These are phyloP conservation scores for Arizona elegans DNA, from an alignment of 2,113 vertebrate genomes.

Conservation along the genomic window DNA sequence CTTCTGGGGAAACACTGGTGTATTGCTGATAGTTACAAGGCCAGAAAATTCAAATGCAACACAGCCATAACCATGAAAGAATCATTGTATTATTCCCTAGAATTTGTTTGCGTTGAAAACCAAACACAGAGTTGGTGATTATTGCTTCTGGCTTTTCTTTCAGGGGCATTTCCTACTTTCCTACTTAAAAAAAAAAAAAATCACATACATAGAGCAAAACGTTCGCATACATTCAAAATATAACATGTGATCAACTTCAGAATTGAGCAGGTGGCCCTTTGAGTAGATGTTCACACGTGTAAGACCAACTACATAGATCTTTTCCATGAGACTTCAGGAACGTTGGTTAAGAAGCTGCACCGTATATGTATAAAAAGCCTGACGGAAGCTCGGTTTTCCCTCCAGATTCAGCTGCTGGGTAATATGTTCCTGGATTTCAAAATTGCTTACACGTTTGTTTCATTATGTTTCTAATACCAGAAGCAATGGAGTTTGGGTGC, in stretches of 20 bases:
- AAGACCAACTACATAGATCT: background rate
- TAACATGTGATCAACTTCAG: background rate
- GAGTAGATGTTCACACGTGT: background rate
- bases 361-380: background rate
- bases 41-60: background rate
- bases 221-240: background rate
- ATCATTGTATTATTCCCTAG: conserved; percentile 1
- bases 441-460: conserved; percentile 47
- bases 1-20: conserved; percentile 32
- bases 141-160: conserved; percentile 49
- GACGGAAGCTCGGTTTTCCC: conserved; percentile 12
- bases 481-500: conserved; percentile 48
- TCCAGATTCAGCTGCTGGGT: conserved; percentile 32
- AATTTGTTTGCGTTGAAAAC: conserved; percentile 15
- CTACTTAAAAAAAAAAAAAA: conserved; percentile 47
- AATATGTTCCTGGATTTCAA: conserved; percentile 54
- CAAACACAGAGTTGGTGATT: conserved; percentile 37
- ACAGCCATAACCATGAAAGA: accelerated
- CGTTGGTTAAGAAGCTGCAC: background rate
- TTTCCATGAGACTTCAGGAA: background rate
- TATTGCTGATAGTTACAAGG: conserved; percentile 2
- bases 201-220: conserved; percentile 5
- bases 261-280: no score
- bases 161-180: conserved; percentile 56
- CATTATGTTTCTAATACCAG: conserved; percentile 48